A percentile compares a stretch with the other conserved stretches of the same genome.
Conservation (phyloP, 2,888 invertebrate species). For the Hyles lineata region DNA sequence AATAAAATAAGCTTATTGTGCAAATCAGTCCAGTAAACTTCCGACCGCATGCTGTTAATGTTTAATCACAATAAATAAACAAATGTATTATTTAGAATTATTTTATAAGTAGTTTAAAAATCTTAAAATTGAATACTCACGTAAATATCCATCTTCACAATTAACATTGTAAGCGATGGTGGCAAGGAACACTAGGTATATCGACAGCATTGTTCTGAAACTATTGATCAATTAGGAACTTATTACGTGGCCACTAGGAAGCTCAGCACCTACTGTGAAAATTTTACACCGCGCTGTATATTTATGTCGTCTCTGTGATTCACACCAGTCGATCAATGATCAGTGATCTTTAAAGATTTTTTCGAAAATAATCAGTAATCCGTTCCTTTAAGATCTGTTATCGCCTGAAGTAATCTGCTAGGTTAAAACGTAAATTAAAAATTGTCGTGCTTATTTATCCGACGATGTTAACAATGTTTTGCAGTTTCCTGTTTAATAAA, state of each 20-base stretch:
- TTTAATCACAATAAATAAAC: too few relatives aligned
- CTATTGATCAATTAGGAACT: constrained; percentile 37
- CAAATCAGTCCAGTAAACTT: too few relatives aligned
- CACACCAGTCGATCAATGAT: constrained; percentile 17
- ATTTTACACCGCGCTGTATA: constrained; percentile 52
- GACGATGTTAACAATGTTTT: background rate
- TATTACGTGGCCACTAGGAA: constrained; percentile 51
- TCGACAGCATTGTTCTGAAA: constrained; percentile 56
- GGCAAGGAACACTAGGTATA: constrained; percentile 55
- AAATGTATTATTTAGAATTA: too few relatives aligned
- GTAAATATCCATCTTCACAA: constrained; percentile 57
- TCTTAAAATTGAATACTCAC: constrained; percentile 57
- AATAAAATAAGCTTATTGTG: too few relatives aligned
- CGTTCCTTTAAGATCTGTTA: constrained; percentile 15
- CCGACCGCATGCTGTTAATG: too few relatives aligned
- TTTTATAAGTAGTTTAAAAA: background rate
- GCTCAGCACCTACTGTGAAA: constrained; percentile 64
- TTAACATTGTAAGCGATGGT: constrained; percentile 49
- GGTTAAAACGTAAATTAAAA: background rate
- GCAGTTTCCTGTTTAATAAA: background rate
- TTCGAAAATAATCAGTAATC: constrained; percentile 7
- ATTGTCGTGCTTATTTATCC: background rate
- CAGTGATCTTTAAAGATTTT: background rate
- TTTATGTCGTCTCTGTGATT: constrained; percentile 54
- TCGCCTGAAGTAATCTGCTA: background rate